A percentile compares a stretch with the other conserved stretches of the same genome.
phyloP scores from a whole-genome alignment of 2,888 invertebrate species.

The Esperia sulphurella region DNA sequence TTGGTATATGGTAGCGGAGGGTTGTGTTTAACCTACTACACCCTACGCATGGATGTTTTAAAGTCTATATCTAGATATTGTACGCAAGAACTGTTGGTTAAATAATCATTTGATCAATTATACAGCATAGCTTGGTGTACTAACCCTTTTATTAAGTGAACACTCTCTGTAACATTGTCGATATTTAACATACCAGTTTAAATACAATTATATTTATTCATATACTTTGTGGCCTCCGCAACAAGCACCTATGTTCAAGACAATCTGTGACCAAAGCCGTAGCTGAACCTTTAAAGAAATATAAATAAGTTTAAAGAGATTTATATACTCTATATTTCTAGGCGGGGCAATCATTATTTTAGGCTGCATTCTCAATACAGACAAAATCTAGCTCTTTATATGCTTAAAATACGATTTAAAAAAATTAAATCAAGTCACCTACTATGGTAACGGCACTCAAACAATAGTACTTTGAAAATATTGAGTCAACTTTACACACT shows the following conservation, averaged over 20 bases:
- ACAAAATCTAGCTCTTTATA: not conserved
- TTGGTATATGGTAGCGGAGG: too few relatives aligned
- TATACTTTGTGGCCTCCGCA: not conserved
- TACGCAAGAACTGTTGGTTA: too few relatives aligned
- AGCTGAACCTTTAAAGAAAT: not conserved
- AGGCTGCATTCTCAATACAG: not conserved
- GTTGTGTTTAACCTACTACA: too few relatives aligned
- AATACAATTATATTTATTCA: not conserved
- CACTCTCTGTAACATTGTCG: slow-evolving; percentile 3
- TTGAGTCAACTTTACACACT: slow-evolving; percentile 7
- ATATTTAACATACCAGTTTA: not conserved
- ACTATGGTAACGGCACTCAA: slow-evolving; percentile 19
- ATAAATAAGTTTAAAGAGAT: not conserved
- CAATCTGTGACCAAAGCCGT: not conserved
- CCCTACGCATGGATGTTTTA: too few relatives aligned
- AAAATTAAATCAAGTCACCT: slow-evolving; percentile 19
- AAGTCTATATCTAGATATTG: too few relatives aligned
- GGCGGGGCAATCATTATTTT: not conserved
- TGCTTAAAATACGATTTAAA: slow-evolving; percentile 9
- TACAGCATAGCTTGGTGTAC: not conserved
- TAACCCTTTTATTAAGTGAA: not conserved
- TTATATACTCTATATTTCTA: not conserved
- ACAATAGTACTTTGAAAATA: slow-evolving; percentile 5
- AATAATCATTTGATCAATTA: too few relatives aligned
- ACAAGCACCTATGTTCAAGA: not conserved